A percentile compares a stretch with the other conserved stretches of the same genome.
These are phyloP conservation scores for Nannoperca australis DNA, from an alignment of 2,797 vertebrate genomes.

Conservation along the genomic window DNA sequence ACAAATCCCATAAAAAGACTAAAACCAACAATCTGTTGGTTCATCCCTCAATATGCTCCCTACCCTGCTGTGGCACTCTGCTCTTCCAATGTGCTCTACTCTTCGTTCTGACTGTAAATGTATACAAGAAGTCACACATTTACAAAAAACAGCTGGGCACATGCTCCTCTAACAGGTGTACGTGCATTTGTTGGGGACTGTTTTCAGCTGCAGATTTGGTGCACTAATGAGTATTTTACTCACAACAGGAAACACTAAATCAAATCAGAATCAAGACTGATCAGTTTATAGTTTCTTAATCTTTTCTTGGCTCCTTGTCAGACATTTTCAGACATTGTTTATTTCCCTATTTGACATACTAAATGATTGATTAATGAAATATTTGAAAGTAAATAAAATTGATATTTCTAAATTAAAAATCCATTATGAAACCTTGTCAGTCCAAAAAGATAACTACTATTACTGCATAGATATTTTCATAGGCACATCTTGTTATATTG, in stretches of 20 bases:
- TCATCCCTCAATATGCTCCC: neutral
- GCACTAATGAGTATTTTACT: neutral
- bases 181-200: neutral
- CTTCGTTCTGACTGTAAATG: neutral
- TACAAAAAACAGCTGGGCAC: neutral
- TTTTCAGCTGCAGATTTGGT: neutral
- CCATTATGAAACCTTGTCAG: neutral
- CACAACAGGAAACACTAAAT: neutral
- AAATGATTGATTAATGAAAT: neutral
- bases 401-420: neutral
- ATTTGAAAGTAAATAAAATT: neutral
- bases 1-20: neutral
- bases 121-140: neutral
- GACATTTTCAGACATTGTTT: neutral
- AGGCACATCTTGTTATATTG: neutral
- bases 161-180: neutral
- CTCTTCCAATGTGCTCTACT: neutral
- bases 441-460: neutral
- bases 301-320: neutral
- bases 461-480: constrained; percentile 6
- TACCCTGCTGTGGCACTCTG: neutral
- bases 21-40: neutral
- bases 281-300: neutral
- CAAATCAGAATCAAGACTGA: no score
- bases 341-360: neutral